Conservation (phyloP, 2,797 vertebrate genomes). For the Mus caroli region DNA sequence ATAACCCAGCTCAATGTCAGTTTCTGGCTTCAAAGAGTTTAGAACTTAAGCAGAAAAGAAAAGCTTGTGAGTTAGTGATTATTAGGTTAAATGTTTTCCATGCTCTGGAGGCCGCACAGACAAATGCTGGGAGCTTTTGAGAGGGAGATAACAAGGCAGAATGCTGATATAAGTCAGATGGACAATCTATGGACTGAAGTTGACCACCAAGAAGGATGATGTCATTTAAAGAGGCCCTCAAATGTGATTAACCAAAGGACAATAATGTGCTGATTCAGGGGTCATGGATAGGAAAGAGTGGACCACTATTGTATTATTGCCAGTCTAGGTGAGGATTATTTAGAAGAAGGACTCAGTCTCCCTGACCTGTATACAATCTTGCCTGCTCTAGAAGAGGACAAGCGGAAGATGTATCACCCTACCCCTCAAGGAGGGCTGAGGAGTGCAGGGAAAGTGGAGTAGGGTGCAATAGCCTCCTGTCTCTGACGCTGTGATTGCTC, state of each 20-base stretch:
- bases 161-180: background rate
- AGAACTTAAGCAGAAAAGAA: background rate
- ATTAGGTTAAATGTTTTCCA: background rate
- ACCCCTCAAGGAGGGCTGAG: too few relatives aligned
- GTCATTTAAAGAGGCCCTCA: background rate
- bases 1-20: background rate
- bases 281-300: background rate
- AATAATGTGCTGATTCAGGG: background rate
- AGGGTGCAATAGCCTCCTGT: background rate
- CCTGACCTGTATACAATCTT: background rate
- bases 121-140: too few relatives aligned
- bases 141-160: too few relatives aligned
- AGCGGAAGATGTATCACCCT: background rate
- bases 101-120: background rate
- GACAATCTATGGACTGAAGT: background rate
- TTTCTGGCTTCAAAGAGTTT: background rate
- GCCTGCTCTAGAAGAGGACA: background rate
- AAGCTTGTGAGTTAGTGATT: background rate
- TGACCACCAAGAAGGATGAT: background rate
- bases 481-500: background rate
- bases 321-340: background rate
- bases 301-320: background rate
- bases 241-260: background rate
- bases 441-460: background rate
- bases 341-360: background rate